phyloP scores from a whole-genome alignment of 1,140 invertebrate genomes.

The Diachasma alloeum region DNA sequence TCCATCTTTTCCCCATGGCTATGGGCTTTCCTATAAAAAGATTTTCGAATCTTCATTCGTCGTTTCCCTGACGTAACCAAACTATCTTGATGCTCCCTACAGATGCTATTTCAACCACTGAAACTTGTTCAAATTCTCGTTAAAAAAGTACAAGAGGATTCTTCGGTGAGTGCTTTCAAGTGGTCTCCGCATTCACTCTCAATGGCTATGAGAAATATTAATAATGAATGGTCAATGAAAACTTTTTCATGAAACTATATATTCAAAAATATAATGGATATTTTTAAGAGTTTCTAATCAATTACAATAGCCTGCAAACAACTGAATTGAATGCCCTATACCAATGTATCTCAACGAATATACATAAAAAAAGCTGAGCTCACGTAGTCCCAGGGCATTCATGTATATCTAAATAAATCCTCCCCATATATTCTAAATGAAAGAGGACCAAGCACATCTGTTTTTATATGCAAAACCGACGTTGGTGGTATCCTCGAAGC shows the following conservation, averaged over 20 bases:
- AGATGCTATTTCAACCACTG: slow-evolving; percentile 24
- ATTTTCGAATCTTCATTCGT: background rate
- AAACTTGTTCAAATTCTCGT: slow-evolving; percentile 53
- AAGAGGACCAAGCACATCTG: background rate
- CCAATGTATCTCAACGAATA: no score
- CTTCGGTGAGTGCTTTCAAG: slow-evolving; percentile 36
- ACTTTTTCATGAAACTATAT: no score
- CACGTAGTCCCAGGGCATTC: background rate
- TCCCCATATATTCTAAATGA: background rate
- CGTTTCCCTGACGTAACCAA: background rate
- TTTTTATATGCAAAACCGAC: background rate
- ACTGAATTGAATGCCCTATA: no score
- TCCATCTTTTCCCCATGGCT: background rate
- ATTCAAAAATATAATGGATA: no score
- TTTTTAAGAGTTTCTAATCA: no score
- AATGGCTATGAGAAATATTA: background rate
- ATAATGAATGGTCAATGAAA: background rate
- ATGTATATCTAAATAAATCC: background rate
- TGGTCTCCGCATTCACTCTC: background rate
- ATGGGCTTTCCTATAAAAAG: background rate
- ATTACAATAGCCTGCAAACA: no score
- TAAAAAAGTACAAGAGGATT: slow-evolving; percentile 54
- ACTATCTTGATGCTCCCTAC: background rate
- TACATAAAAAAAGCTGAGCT: no score
- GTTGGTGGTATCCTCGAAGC: background rate